Evolutionary conservation across 2,888 invertebrate genomes (phyloP).

Genomic region (Eremobia ochroleuca): DNA sequence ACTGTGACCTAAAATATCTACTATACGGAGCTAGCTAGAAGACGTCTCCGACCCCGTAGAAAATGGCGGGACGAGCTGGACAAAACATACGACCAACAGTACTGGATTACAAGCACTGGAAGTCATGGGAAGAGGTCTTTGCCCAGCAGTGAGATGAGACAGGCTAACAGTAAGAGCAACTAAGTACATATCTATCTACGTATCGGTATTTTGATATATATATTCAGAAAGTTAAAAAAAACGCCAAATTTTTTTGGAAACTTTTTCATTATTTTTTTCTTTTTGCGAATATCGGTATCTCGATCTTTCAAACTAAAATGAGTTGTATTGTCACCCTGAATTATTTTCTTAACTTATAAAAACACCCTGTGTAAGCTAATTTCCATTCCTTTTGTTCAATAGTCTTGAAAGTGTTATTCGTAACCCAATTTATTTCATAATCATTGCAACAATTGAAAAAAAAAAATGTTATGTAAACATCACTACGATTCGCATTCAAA

Average conservation of each 20-base stretch:
- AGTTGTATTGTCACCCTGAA: background rate
- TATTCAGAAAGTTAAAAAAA: background rate
- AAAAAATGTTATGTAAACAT: background rate
- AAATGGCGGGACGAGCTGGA: too few species aligned
- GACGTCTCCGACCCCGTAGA: too few species aligned
- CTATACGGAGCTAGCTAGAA: too few species aligned
- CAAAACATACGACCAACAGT: too few species aligned
- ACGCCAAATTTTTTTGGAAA: background rate
- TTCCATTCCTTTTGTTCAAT: background rate
- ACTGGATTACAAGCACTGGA: background rate
- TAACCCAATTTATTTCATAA: background rate
- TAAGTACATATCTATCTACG: too few species aligned
- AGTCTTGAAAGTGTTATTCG: background rate
- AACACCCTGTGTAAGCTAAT: background rate
- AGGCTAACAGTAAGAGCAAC: too few species aligned
- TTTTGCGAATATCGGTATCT: background rate
- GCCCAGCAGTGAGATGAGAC: too few species aligned
- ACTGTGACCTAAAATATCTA: too few species aligned
- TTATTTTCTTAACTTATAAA: background rate
- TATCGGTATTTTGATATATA: too few species aligned
- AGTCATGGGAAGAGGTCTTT: too few species aligned
- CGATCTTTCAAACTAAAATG: background rate
- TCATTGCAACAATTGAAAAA: rapidly evolving
- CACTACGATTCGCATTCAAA: background rate
- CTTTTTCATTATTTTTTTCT: background rate